Conservation (phyloP, 2,888 invertebrate genomes). For the Dicyrtomina minuta region DNA sequence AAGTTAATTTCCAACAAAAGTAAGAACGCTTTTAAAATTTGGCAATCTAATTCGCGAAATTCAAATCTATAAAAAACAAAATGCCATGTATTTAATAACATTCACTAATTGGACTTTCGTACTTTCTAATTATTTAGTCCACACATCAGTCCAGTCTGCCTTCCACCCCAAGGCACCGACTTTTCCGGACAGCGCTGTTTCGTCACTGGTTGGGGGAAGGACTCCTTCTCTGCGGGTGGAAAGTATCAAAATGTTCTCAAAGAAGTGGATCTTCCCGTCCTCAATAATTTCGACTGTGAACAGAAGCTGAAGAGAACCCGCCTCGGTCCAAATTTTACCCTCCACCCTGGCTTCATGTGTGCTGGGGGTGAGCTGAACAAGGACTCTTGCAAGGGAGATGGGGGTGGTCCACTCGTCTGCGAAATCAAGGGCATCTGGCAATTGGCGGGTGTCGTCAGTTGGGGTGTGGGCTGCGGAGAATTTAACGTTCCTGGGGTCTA, state of each 20-base stretch:
- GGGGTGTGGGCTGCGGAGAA: constrained; percentile 91
- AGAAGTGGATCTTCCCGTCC: constrained; percentile 85
- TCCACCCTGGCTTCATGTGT: constrained; percentile 85
- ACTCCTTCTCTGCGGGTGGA: constrained; percentile 87
- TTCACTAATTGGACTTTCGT: background rate
- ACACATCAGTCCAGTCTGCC: constrained; percentile 86
- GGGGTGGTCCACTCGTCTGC: constrained; percentile 79
- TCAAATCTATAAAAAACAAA: no score
- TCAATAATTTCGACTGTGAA: constrained; percentile 78
- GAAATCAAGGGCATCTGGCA: constrained; percentile 83
- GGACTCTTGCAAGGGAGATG: constrained; percentile 76
- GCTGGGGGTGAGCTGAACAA: constrained; percentile 93
- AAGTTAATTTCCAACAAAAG: constrained; percentile 66
- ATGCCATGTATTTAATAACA: no score
- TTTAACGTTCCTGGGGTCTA: constrained; percentile 90
- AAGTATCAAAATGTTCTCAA: constrained; percentile 90
- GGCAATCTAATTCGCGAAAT: no score
- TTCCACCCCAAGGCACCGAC: constrained; percentile 79
- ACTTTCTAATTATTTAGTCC: constrained; percentile 62
- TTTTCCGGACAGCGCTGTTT: constrained; percentile 82
- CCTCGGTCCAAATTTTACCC: constrained; percentile 79
- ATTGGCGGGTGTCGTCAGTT: constrained; percentile 88
- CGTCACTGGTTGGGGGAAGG: constrained; percentile 98
- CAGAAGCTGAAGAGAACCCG: constrained; percentile 78
- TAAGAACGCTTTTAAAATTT: constrained; percentile 45